phyloP scores from a whole-genome alignment of 1,140 invertebrate genomes.

The Trichonephila clavata region DNA sequence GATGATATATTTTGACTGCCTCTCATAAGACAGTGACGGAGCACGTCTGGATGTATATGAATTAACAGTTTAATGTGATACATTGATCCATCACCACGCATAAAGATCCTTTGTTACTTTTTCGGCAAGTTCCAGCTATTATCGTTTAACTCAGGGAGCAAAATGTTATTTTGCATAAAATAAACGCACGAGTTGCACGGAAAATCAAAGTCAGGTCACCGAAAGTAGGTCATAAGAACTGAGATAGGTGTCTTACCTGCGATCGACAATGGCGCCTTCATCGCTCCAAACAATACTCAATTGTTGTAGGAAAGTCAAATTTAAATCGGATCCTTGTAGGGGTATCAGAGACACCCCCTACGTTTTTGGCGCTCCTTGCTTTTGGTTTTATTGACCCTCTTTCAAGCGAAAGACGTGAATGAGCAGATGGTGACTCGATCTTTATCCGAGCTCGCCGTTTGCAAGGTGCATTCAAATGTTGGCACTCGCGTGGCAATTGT shows the following conservation, averaged over 20 bases:
- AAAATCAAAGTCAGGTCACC: background rate
- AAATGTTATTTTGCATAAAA: background rate
- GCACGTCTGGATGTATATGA: background rate
- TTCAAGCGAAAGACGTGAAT: constrained; percentile 1
- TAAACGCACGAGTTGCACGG: background rate
- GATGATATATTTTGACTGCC: background rate
- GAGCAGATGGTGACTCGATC: background rate
- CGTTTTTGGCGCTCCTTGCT: background rate
- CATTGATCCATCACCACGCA: background rate
- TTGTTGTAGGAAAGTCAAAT: constrained; percentile 12
- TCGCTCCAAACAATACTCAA: constrained; percentile 10
- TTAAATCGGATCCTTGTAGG: constrained; percentile 20
- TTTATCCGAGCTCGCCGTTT: background rate
- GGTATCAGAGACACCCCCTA: background rate
- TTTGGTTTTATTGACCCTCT: constrained; percentile 38
- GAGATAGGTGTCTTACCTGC: constrained; percentile 20
- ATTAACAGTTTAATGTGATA: background rate
- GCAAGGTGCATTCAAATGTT: background rate
- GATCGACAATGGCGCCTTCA: constrained; percentile 12
- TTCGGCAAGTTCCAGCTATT: background rate
- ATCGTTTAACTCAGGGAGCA: background rate
- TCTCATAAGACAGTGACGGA: background rate
- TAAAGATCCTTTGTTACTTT: background rate
- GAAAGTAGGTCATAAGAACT: constrained; percentile 21
- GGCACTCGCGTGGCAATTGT: constrained; percentile 5